Evolutionary conservation across 1,140 invertebrate species (phyloP).

Genomic region (Laupala kohalensis): DNA sequence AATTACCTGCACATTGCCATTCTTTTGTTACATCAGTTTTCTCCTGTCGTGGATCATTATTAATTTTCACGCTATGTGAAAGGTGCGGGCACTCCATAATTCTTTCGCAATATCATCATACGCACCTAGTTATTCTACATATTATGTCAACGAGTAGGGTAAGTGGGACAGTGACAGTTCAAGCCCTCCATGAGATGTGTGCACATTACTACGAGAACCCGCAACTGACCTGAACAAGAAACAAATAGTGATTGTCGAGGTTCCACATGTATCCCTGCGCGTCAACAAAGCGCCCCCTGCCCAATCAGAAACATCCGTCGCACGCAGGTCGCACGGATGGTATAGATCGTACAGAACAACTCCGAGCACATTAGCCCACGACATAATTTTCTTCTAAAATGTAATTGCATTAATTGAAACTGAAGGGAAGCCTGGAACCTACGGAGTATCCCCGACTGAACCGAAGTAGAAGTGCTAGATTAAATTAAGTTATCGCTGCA

Average conservation of each 20-base stretch:
- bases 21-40: conserved; percentile 12
- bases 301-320: too few relatives aligned
- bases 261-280: conserved; percentile 4
- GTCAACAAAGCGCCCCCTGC: neutral
- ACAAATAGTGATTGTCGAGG: neutral
- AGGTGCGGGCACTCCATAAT: conserved; percentile 12
- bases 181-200: neutral
- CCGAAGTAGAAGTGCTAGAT: too few relatives aligned
- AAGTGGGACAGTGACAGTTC: neutral
- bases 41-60: conserved; percentile 5
- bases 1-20: conserved; percentile 13
- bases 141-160: neutral
- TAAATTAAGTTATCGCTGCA: too few relatives aligned
- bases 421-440: too few relatives aligned
- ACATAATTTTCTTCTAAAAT: too few relatives aligned
- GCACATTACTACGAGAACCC: neutral
- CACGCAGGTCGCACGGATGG: too few relatives aligned
- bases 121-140: neutral
- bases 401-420: too few relatives aligned
- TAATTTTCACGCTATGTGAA: conserved; percentile 6
- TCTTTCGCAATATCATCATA: neutral
- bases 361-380: too few relatives aligned
- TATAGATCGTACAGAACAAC: too few relatives aligned
- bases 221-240: neutral
- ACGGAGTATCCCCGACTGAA: too few relatives aligned